phyloP scores from a whole-genome alignment of 2,888 invertebrate species.

The Camponotus fellah region DNA sequence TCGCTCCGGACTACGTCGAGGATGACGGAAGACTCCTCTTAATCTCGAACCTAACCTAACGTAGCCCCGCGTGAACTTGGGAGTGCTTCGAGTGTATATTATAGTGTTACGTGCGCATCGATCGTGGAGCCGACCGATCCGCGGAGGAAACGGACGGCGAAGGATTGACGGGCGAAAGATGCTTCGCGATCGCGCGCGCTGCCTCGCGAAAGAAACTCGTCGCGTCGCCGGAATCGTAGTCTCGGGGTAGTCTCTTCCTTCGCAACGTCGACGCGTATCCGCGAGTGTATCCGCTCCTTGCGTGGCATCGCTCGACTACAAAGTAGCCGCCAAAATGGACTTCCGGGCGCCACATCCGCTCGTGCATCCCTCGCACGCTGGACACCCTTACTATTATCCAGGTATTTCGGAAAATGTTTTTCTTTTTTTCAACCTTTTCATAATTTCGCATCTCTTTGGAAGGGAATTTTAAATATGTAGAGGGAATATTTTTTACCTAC shows the following conservation, averaged over 20 bases:
- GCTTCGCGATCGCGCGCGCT: slow-evolving; percentile 59
- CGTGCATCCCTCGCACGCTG: slow-evolving; percentile 83
- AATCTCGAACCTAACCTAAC: not conserved
- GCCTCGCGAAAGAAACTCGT: slow-evolving; percentile 62
- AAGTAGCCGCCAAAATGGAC: slow-evolving; percentile 79
- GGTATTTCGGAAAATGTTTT: slow-evolving; percentile 64
- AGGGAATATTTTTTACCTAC: not conserved
- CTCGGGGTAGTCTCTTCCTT: slow-evolving; percentile 57
- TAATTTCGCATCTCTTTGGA: not conserved
- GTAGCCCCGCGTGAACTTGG: not conserved
- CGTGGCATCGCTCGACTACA: slow-evolving; percentile 24
- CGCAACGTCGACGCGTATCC: slow-evolving; percentile 36
- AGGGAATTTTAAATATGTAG: too few species aligned
- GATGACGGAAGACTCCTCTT: slow-evolving; percentile 7
- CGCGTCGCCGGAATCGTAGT: slow-evolving; percentile 51
- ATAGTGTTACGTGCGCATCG: not conserved
- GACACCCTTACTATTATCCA: slow-evolving; percentile 83
- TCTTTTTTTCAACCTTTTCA: not conserved
- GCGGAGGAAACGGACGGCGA: not conserved
- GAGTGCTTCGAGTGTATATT: not conserved
- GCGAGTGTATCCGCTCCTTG: not conserved
- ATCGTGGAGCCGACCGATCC: slow-evolving; percentile 44
- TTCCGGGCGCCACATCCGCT: slow-evolving; percentile 84
- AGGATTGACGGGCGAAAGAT: slow-evolving; percentile 59
- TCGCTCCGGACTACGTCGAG: not conserved